Evolutionary conservation across 2,797 vertebrate species (phyloP).

Genomic region (Crenichthys baileyi): DNA sequence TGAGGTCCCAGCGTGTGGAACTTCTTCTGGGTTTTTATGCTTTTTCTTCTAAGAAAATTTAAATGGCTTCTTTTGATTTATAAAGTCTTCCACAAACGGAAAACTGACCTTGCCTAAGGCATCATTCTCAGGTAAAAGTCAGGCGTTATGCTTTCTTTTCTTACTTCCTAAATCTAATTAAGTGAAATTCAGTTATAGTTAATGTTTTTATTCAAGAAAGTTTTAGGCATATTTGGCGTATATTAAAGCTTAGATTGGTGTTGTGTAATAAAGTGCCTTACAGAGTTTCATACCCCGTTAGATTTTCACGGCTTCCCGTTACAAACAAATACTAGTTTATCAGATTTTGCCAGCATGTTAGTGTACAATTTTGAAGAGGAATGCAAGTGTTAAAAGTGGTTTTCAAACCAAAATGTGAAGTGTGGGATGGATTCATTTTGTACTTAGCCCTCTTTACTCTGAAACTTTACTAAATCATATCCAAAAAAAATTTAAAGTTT

Average conservation of each 20-base stretch:
- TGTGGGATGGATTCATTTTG: too few species aligned
- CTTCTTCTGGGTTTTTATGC: neutral
- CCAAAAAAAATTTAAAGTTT: too few species aligned
- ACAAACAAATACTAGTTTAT: too few species aligned
- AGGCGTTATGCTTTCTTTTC: neutral
- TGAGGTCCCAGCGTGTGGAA: neutral
- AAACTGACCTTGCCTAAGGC: constrained; percentile 1
- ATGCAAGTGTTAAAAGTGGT: too few species aligned
- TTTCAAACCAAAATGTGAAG: too few species aligned
- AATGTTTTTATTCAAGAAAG: neutral
- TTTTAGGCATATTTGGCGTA: neutral
- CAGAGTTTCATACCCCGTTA: neutral
- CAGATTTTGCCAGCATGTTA: too few species aligned
- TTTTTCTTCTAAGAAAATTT: neutral
- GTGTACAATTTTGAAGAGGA: too few species aligned
- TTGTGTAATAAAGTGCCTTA: neutral
- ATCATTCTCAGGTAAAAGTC: constrained; percentile 42
- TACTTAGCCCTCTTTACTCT: too few species aligned
- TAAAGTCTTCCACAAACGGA: constrained; percentile 17
- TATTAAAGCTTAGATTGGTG: neutral
- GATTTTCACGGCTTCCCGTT: too few species aligned
- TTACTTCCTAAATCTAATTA: neutral
- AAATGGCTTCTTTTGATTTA: constrained; percentile 1
- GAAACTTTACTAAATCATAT: too few species aligned
- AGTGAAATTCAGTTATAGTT: neutral